Evolutionary conservation across 2,113 vertebrate genomes (phyloP).

Genomic region (Fregata magnificens): DNA sequence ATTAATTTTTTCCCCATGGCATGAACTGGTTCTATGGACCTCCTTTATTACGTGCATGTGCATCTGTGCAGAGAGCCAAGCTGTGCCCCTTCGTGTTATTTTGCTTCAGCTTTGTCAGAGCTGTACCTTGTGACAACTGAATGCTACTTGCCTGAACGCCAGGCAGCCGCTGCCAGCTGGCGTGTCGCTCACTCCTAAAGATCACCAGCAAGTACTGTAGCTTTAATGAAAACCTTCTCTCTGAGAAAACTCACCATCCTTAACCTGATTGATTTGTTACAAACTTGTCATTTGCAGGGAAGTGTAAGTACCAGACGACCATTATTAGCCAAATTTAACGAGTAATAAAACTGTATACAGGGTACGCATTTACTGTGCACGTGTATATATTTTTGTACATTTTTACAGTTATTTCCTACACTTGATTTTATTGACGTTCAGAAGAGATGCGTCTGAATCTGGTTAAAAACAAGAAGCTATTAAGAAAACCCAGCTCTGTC

Average conservation of each 20-base stretch:
- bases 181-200: not conserved
- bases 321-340: not conserved
- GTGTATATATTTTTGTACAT: conserved; percentile 71
- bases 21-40: not conserved
- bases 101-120: conserved; percentile 42
- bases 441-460: not conserved
- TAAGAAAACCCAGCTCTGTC: not conserved
- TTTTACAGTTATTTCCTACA: conserved; percentile 66
- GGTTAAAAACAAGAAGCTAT: not conserved
- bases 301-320: not conserved
- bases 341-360: conserved; percentile 50
- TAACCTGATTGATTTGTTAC: not conserved
- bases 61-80: not conserved
- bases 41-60: not conserved
- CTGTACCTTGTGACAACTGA: conserved; percentile 20
- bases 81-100: not conserved
- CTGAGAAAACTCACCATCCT: not conserved
- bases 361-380: conserved; percentile 54
- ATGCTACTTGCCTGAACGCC: not conserved
- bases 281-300: not conserved
- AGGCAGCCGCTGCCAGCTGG: not conserved
- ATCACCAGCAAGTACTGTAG: conserved; percentile 40
- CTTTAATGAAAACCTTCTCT: conserved; percentile 10
- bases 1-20: not conserved
- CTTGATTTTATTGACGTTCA: conserved; percentile 19